These are phyloP conservation scores for Dipus sagitta DNA, from an alignment of 2,797 vertebrate genomes.

Conservation along the genomic window DNA sequence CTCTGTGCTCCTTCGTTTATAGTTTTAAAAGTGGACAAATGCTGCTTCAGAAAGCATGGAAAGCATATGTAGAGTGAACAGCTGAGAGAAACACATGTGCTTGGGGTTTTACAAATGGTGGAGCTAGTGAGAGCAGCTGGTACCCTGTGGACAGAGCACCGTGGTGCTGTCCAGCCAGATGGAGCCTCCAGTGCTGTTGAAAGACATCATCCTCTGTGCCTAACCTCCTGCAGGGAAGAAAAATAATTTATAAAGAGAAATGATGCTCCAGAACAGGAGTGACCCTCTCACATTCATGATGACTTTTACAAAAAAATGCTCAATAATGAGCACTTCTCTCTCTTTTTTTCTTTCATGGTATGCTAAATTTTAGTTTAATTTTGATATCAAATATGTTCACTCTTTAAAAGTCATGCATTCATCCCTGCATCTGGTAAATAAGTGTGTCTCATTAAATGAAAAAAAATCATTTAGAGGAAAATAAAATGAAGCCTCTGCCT, in stretches of 20 bases:
- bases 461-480: slow-evolving; percentile 18
- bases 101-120: background rate
- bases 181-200: too few relatives aligned
- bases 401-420: background rate
- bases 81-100: background rate
- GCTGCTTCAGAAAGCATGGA: too few relatives aligned
- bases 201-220: rapidly evolving
- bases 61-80: background rate
- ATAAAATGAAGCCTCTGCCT: background rate
- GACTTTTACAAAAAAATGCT: background rate
- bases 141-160: background rate
- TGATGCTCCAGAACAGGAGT: too few relatives aligned
- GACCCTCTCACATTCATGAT: too few relatives aligned
- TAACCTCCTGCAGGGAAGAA: rapidly evolving
- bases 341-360: background rate
- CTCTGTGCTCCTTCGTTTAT: background rate
- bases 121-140: too few relatives aligned
- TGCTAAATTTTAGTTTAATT: background rate
- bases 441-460: background rate
- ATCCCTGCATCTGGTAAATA: background rate
- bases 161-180: background rate
- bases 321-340: background rate
- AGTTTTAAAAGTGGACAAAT: background rate
- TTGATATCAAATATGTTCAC: background rate
- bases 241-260: background rate